Conservation (phyloP, 2,797 vertebrate genomes). For the Microctenopoma lineatum region DNA sequence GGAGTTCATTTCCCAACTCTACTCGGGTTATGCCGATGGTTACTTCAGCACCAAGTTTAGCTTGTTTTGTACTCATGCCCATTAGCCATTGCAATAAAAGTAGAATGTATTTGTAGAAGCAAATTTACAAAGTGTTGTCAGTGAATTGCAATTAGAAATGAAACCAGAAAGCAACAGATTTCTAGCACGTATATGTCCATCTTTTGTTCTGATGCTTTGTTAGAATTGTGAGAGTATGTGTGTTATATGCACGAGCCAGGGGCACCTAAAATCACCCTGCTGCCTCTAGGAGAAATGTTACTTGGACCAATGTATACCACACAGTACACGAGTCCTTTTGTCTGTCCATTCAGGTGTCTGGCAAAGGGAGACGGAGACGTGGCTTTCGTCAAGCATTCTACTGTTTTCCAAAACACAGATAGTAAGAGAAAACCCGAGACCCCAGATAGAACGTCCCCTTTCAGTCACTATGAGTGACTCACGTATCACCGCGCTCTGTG, state of each 20-base stretch:
- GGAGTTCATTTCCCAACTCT: background rate
- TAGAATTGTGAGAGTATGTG: background rate
- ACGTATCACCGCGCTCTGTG: background rate
- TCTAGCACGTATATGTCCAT: too few species aligned
- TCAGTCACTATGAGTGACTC: background rate
- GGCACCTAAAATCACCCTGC: background rate
- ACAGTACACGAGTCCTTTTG: background rate
- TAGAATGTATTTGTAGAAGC: too few species aligned
- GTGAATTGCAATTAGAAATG: too few species aligned
- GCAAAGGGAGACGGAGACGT: constrained; percentile 87
- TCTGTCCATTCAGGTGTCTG: constrained; percentile 85
- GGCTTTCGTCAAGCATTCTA: constrained; percentile 94
- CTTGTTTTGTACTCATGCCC: too few species aligned
- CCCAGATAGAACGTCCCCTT: too few species aligned
- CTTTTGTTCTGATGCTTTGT: background rate
- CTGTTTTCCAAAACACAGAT: constrained; percentile 91
- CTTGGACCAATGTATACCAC: background rate
- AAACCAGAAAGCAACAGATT: too few species aligned
- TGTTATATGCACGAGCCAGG: too few species aligned
- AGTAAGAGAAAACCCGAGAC: constrained; percentile 72
- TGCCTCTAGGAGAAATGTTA: background rate
- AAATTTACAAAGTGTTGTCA: too few species aligned
- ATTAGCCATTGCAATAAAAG: too few species aligned
- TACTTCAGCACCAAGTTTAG: too few species aligned
- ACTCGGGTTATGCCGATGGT: too few species aligned